These are phyloP conservation scores for Cromileptes altivelis DNA, from an alignment of 2,113 vertebrate genomes.

Conservation along the genomic window DNA sequence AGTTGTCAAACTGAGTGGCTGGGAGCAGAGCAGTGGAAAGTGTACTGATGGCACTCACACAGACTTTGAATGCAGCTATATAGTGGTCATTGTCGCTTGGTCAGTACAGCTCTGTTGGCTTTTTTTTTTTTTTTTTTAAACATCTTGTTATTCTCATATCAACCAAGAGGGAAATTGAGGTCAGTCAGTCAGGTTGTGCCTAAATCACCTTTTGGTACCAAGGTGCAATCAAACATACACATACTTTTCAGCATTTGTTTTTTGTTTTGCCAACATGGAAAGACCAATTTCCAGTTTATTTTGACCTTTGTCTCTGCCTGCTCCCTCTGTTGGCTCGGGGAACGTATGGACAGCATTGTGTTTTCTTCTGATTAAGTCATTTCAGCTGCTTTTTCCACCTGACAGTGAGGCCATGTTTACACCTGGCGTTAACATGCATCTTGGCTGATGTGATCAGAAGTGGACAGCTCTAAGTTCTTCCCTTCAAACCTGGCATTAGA, in stretches of 20 bases:
- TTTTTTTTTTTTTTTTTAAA: slow-evolving; percentile 16
- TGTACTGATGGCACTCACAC: background rate
- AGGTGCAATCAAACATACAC: too few relatives aligned
- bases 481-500: too few relatives aligned
- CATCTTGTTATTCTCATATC: background rate
- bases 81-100: background rate
- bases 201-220: slow-evolving; percentile 7
- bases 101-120: background rate
- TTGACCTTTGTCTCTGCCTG: background rate
- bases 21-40: background rate
- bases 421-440: too few relatives aligned
- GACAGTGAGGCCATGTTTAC: background rate
- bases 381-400: background rate
- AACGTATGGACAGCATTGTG: background rate
- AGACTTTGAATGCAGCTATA: background rate
- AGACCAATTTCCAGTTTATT: background rate
- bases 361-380: background rate
- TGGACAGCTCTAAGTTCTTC: too few relatives aligned
- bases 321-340: background rate
- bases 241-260: background rate
- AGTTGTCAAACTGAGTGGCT: slow-evolving; percentile 11
- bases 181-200: slow-evolving; percentile 1
- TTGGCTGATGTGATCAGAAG: too few relatives aligned
- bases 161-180: slow-evolving; percentile 10
- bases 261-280: background rate